phyloP scores from a whole-genome alignment of 2,888 invertebrate genomes.

The Drosophila maculinotata region DNA sequence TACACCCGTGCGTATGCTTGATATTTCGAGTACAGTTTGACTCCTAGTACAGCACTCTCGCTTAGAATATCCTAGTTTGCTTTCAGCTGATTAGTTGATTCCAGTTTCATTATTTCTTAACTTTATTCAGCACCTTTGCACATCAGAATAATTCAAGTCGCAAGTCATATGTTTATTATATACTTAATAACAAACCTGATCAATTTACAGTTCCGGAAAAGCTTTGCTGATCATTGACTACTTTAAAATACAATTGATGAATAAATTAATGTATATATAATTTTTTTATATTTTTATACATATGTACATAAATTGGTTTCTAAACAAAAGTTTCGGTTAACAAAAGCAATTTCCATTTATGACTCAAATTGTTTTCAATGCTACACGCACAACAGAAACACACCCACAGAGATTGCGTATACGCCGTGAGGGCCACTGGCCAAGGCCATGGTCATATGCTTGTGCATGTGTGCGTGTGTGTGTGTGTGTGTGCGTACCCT shows the following conservation, averaged over 20 bases:
- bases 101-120: background rate
- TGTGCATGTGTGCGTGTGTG: background rate
- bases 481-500: background rate
- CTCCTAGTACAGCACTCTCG: background rate
- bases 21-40: background rate
- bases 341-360: background rate
- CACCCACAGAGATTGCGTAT: slow-evolving; percentile 37
- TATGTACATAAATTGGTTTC: no score
- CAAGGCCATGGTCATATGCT: slow-evolving; percentile 45
- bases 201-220: background rate
- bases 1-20: no score
- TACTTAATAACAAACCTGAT: no score
- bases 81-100: background rate
- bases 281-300: no score
- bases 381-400: background rate
- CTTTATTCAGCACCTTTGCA: background rate
- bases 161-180: no score
- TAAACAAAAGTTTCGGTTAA: slow-evolving; percentile 2
- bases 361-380: slow-evolving; percentile 14
- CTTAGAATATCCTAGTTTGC: background rate
- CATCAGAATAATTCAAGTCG: background rate
- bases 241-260: background rate
- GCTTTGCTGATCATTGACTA: background rate
- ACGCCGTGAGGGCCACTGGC: slow-evolving; percentile 33
- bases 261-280: background rate